phyloP scores from a whole-genome alignment of 2,888 invertebrate genomes.

The Exocentrus adspersus region DNA sequence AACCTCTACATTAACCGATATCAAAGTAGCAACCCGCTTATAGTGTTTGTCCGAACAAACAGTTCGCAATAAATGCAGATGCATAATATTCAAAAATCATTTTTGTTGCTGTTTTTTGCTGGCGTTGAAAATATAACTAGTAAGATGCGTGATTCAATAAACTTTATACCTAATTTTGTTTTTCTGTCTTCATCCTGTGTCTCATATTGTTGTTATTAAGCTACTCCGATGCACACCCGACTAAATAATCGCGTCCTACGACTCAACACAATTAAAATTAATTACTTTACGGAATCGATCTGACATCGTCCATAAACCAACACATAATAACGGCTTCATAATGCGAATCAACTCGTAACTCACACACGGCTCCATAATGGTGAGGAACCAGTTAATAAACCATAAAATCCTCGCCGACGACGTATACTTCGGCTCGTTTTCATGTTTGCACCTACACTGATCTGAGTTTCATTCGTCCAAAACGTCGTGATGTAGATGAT shows the following conservation, averaged over 20 bases:
- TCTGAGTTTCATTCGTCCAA: slow-evolving; percentile 12
- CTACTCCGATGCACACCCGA: background rate
- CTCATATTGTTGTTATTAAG: no score
- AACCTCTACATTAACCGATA: no score
- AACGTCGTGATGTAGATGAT: slow-evolving; percentile 13
- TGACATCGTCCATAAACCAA: background rate
- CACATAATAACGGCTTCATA: background rate
- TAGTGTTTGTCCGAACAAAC: no score
- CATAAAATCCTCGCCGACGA: slow-evolving; percentile 17
- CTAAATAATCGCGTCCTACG: background rate
- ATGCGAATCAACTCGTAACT: background rate
- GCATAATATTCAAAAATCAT: no score
- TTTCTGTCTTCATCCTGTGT: no score
- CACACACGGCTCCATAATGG: background rate
- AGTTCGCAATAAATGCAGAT: no score
- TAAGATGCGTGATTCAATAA: no score
- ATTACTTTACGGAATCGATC: background rate
- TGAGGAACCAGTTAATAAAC: slow-evolving; percentile 15
- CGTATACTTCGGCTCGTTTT: slow-evolving; percentile 8
- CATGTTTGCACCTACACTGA: slow-evolving; percentile 19
- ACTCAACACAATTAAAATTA: background rate
- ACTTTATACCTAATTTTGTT: no score
- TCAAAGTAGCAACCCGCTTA: no score
- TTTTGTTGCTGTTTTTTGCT: no score
- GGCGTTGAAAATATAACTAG: no score